A percentile compares a stretch with the other conserved stretches of the same genome.
Evolutionary conservation across 2,113 vertebrate genomes (phyloP).

Genomic region (Oryctolagus cuniculus): mOryCun1.1 NC_091435.1:111721001-111721500

Average conservation of each 20-base stretch:
- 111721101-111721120: not conserved
- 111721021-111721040: not conserved
- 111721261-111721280: not conserved
- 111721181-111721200: not conserved
- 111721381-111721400: slow-evolving; percentile 52
- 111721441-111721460: slow-evolving; percentile 39
- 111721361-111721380: slow-evolving; percentile 56
- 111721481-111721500: slow-evolving; percentile 63
- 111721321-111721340: not conserved
- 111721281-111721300: slow-evolving; percentile 38
- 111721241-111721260: not conserved
- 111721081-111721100: not conserved
- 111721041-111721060: not conserved
- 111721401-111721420: slow-evolving; percentile 44
- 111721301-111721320: slow-evolving; percentile 6
- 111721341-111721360: slow-evolving; percentile 46
- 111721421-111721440: slow-evolving; percentile 62
- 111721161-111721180: not conserved
- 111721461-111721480: slow-evolving; percentile 53
- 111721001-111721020: not conserved
- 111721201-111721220: not conserved
- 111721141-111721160: not conserved
- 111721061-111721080: not conserved
- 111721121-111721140: not conserved
- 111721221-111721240: not conserved